phyloP scores from a whole-genome alignment of 2,797 vertebrate genomes.

The Monodelphis domestica region DNA sequence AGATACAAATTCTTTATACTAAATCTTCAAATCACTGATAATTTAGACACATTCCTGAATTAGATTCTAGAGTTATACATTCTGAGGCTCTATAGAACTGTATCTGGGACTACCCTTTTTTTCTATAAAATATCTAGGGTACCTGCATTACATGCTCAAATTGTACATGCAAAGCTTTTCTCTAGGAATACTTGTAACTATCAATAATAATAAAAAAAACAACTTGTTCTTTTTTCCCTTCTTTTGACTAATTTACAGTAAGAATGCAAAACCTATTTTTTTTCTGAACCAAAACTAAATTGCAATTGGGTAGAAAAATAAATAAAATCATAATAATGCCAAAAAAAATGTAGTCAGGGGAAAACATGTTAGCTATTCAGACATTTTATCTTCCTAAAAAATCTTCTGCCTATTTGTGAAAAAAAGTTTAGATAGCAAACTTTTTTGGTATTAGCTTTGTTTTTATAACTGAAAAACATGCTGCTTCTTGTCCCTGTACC shows the following conservation, averaged over 20 bases:
- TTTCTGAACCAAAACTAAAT: constrained; percentile 61
- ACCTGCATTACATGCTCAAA: neutral
- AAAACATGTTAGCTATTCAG: constrained; percentile 50
- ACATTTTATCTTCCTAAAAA: constrained; percentile 54
- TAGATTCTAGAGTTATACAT: neutral
- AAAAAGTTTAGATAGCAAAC: constrained; percentile 52
- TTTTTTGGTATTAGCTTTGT: constrained; percentile 60
- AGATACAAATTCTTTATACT: neutral
- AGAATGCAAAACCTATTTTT: neutral
- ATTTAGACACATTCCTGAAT: neutral
- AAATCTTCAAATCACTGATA: neutral
- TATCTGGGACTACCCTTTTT: neutral
- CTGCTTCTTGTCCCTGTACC: constrained; percentile 14
- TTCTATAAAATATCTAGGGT: neutral
- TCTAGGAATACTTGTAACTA: neutral
- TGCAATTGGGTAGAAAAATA: constrained; percentile 57
- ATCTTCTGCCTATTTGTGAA: constrained; percentile 47
- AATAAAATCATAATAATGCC: constrained; percentile 53
- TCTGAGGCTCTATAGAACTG: neutral
- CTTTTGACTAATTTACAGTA: neutral
- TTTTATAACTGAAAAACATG: constrained; percentile 68
- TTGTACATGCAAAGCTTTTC: neutral
- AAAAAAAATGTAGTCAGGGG: constrained; percentile 60
- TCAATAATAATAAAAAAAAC: constrained; percentile 46
- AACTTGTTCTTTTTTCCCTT: neutral